Base-by-base conservation (phyloP, 2,113 vertebrate species). In the Oreochromis niloticus region DNA sequence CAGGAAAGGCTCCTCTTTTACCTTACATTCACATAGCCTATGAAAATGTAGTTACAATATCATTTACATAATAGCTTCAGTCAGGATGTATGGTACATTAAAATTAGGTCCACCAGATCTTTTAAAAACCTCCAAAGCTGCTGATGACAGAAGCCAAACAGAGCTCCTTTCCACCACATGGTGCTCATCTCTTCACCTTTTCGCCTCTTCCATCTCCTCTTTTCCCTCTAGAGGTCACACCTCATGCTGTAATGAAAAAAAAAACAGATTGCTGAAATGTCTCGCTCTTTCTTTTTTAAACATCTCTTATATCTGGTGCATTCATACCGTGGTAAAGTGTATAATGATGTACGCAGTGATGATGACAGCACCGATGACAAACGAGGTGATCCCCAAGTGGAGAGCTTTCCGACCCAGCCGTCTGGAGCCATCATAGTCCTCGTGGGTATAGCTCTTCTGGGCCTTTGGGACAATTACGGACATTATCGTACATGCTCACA, bases 391-490 rank as follows among this genome's bases (percentile, higher is more conserved):
- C 27, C 97, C 97, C 24, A 98, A 96, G 94, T 97, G 96, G 73
- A 98, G 95, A 7, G 97, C 97, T 17, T 97, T 98, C 88, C 92
- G 94, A 82, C 97, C 97, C 83, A 98, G 95, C 59, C 96, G 91
- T 90, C 82, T 93, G 84, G 97, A 96, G 84, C 97, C 97, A 54
- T 98, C 98, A 1, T 97, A 93, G 85, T 99, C 97, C 50, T 97
- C 97, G 3, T 97, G 95, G 8, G 96, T 96, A n/a, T 97, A 97
- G 89, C 97, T 98, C 95, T 96, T 97, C 88, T 97, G 95, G 86
- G 98, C 96, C 97, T 98, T 94, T 17, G 94, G 71, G 95, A 92
- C 83, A 22, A 79, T 36, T 14, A 66, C 24, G 27, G 12, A 10
- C 41, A n/a, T n/a, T 68, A 54, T 17, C 19, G 14, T 63, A 4